Evolutionary conservation across 2,113 vertebrate species (phyloP).

Genomic region (Alectura lathami): DNA sequence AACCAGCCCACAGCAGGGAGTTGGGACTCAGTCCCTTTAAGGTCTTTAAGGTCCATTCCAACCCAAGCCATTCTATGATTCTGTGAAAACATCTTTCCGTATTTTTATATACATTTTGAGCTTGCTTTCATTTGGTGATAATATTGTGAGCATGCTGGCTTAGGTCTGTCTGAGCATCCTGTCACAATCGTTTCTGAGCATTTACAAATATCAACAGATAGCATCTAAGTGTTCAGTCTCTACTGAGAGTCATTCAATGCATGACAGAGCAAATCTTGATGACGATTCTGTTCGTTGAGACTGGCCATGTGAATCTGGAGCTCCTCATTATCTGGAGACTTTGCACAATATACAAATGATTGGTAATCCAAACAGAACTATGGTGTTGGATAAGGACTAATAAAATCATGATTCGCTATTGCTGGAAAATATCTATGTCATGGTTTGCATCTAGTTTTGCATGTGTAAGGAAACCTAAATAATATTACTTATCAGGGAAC

Average conservation of each 20-base stretch:
- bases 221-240: not conserved
- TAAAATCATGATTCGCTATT: not conserved
- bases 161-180: not conserved
- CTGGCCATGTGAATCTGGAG: not conserved
- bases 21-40: too few species aligned
- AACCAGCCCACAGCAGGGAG: too few species aligned
- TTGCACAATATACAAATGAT: not conserved
- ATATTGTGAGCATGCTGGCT: not conserved
- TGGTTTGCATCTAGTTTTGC: not conserved
- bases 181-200: not conserved
- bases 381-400: not conserved
- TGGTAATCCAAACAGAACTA: not conserved
- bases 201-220: not conserved
- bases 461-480: not conserved
- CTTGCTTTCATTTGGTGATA: not conserved
- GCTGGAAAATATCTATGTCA: not conserved
- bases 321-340: not conserved
- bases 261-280: not conserved
- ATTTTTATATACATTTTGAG: not conserved
- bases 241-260: not conserved
- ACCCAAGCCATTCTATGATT: too few species aligned
- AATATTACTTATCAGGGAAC: not conserved
- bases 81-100: not conserved
- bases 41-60: too few species aligned
- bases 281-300: not conserved